These are phyloP conservation scores for Stramonita haemastoma DNA, from an alignment of 2,888 invertebrate species.

Conservation along the genomic window DNA sequence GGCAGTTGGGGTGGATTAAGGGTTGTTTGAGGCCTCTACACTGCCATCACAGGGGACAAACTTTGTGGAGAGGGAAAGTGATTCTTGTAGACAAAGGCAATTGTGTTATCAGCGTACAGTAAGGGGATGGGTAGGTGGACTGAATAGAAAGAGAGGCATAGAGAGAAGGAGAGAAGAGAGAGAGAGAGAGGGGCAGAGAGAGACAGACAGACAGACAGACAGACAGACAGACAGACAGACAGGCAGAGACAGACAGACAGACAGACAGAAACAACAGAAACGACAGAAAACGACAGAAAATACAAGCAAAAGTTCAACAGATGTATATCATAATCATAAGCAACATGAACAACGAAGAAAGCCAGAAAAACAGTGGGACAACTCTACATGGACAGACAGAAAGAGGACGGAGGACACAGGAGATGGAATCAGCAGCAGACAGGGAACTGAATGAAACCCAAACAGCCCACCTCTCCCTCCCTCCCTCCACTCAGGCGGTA, in stretches of 20 bases:
- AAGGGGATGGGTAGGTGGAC: background rate
- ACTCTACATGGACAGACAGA: background rate
- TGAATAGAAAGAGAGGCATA: background rate
- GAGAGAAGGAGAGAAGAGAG: conserved; percentile 1
- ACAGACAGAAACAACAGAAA: background rate
- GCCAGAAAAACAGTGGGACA: background rate
- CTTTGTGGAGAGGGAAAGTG: too few relatives aligned
- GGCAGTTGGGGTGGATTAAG: too few relatives aligned
- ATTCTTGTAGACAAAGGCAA: too few relatives aligned
- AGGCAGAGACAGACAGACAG: background rate
- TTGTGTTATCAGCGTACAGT: background rate
- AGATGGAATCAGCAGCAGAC: background rate
- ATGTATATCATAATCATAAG: too few relatives aligned
- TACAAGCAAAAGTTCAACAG: background rate
- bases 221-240: conserved; percentile 11
- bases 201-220: background rate
- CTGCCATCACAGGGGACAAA: too few relatives aligned
- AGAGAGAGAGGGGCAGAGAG: background rate
- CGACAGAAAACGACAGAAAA: background rate
- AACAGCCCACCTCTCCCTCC: too few relatives aligned
- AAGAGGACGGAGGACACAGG: background rate
- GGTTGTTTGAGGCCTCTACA: too few relatives aligned
- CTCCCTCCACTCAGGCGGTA: too few relatives aligned
- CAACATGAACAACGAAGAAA: too few relatives aligned
- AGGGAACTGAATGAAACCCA: background rate